These are phyloP conservation scores for Sphecodes monilicornis DNA, from an alignment of 2,888 invertebrate species.

Conservation along the genomic window DNA sequence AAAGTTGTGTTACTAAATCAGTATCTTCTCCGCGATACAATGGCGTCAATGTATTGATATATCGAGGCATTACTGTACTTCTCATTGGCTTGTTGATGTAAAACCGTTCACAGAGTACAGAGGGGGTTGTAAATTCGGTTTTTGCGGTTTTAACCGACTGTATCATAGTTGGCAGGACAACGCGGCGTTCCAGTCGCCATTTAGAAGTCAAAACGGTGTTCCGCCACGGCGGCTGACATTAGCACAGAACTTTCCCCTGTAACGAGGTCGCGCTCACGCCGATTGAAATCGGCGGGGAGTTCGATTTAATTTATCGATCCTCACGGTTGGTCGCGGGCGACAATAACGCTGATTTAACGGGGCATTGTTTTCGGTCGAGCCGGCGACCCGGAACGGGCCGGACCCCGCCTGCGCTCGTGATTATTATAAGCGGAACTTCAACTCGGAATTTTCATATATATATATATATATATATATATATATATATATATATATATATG, in stretches of 20 bases:
- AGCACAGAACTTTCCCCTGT: slow-evolving; percentile 53
- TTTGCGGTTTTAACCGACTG: neutral
- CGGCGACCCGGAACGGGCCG: slow-evolving; percentile 30
- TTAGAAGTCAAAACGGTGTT: slow-evolving; percentile 50
- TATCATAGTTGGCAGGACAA: neutral
- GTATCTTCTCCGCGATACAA: too few species aligned
- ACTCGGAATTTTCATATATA: slow-evolving; percentile 70
- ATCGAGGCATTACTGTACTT: neutral
- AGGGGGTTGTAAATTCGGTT: neutral
- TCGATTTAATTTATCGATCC: slow-evolving; percentile 67
- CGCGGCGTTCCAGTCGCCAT: slow-evolving; percentile 22
- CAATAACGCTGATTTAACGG: slow-evolving; percentile 55
- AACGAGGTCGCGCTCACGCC: slow-evolving; percentile 55
- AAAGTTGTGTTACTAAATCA: neutral
- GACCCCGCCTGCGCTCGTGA: neutral
- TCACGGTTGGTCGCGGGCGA: slow-evolving; percentile 41
- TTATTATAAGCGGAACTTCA: slow-evolving; percentile 41
- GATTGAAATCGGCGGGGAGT: slow-evolving; percentile 43
- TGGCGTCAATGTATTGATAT: neutral
- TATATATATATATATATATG: too few species aligned
- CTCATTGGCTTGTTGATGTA: neutral
- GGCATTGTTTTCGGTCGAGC: slow-evolving; percentile 61
- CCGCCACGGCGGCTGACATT: slow-evolving; percentile 38
- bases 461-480: too few species aligned
- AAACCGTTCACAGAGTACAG: neutral